These are phyloP conservation scores for Holcopasites calliopsidis DNA, from an alignment of 1,140 invertebrate genomes.

Conservation along the genomic window DNA sequence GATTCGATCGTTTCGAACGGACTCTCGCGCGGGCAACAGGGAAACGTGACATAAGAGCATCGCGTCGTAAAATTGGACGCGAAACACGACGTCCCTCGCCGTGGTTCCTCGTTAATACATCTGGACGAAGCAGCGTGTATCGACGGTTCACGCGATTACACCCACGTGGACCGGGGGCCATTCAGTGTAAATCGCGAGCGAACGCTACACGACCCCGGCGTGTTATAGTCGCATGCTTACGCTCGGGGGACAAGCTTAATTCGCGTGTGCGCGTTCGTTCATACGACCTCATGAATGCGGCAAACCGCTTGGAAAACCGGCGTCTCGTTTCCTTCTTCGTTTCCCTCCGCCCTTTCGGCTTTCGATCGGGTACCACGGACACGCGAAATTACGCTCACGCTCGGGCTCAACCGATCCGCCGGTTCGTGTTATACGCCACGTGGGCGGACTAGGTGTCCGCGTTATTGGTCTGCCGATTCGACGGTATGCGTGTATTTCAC, in stretches of 20 bases:
- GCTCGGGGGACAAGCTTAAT: conserved; percentile 18
- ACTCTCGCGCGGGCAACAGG: too few species aligned
- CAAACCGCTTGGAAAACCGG: conserved; percentile 40
- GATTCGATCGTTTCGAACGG: too few species aligned
- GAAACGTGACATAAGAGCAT: not conserved
- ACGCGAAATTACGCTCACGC: not conserved
- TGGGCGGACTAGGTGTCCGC: conserved; percentile 60
- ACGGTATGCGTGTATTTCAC: conserved; percentile 55
- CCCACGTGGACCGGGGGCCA: conserved; percentile 33
- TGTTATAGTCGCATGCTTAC: conserved; percentile 26
- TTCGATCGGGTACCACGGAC: too few species aligned
- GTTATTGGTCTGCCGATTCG: conserved; percentile 53
- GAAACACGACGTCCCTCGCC: not conserved
- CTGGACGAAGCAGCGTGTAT: not conserved
- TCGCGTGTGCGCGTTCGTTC: conserved; percentile 39
- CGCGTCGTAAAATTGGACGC: not conserved
- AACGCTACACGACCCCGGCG: conserved; percentile 18
- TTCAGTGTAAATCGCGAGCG: conserved; percentile 27
- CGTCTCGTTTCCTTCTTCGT: conserved; percentile 43
- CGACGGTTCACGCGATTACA: conserved; percentile 35
- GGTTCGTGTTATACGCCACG: conserved; percentile 11
- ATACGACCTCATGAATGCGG: conserved; percentile 45
- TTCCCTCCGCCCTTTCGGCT: not conserved
- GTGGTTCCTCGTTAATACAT: not conserved
- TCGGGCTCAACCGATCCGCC: not conserved